Base-by-base conservation (phyloP, 30 jellyfish, hydroid and myxozoan species). In the Aurelia sp. region DNA sequence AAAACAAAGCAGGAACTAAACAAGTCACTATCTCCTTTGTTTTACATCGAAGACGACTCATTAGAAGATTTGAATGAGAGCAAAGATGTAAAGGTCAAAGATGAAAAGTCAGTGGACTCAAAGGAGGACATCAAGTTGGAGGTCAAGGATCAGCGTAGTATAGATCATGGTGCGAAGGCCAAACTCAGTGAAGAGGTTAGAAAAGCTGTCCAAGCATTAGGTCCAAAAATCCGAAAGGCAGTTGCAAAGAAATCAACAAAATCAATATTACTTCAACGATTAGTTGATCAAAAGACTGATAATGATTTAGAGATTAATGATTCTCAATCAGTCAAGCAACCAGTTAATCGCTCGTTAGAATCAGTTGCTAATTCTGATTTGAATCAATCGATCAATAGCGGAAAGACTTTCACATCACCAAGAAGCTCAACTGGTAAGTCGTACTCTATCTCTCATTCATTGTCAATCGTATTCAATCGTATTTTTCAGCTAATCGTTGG, bases 391-490 rank as follows among this genome's bases (percentile, higher is more conserved):
- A 19, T 60, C 15, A 33, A 41, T 3, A 35, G 71, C 61, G 84
- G 78, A 52, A 89, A 89, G 66, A 73, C 79, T 18, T 89, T 89
- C 72, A 77, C 97, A 15, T 89, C 97, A 22, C 97, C 97, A 17
- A 73, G 97, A 59, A 89, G 97, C 50, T 89, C 97, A 18, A 89
- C 97, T 13, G 97, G 97, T 89, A 44, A 47, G 96, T 60, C 11
- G 4, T 6, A 48, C 0, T 4, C 13, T n/a, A n/a, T n/a, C n/a
- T n/a, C n/a, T 37, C 50, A 37, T 6, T 44, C 55, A 44, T 44
- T n/a, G n/a, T 44, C 15, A 8, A 3, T 44, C 55, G 8, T 13
- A 6, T 16, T 0, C 10, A 44, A 7, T 44, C 55, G 13, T 10
- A 44, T 44, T 8, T 44, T 44, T 7, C 50, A 44, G 2, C 9